Base-by-base conservation (phyloP, 2,888 invertebrate species). In the Ferrisia virgata region DNA sequence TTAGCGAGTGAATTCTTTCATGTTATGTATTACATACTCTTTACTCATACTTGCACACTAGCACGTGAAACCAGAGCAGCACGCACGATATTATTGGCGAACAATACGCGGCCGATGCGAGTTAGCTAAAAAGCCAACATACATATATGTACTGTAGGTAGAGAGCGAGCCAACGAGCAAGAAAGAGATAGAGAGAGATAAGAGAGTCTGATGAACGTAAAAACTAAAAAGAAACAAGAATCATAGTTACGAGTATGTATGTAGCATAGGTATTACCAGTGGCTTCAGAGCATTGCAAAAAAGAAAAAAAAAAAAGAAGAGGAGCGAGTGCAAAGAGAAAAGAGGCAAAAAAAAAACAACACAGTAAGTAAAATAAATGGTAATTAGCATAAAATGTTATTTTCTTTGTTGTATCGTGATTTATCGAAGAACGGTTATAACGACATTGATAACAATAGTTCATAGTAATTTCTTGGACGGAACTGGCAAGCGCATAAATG, bases 391-490 rank as follows among this genome's bases (percentile, higher is more conserved):
- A 82, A 82, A 64, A 82, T 82, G 82, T 82, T 82, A 82, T 25
- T 69, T 64, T 72, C 82, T 82, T 82, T 82, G 82, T 82, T 82
- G 58, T 58, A 64, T 72, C 82, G 43, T 82, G 82, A 82, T 82
- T 82, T 82, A 82, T 82, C 72, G 82, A 82, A 82, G 82, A 82
- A 82, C 82, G 82, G 81, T 82, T 82, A 43, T 72, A 82, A 82
- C 82, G 72, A 82, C 82, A 43, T 82, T 82, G 82, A 82, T 82
- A 82, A 82, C 82, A 82, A 82, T 82, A 82, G 82, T 82, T 82
- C 72, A 43, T 82, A 72, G 82, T 82, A 82, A 82, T 82, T 82
- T 82, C 82, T 82, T 82, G 72, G 64, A 82, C 82, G 64, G 28
- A 69, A 39, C 64, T 69, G 82, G 64, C 82, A 40, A 82, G 72